phyloP scores from a whole-genome alignment of 2,888 invertebrate genomes.

The Drosophila prolongata region DNA sequence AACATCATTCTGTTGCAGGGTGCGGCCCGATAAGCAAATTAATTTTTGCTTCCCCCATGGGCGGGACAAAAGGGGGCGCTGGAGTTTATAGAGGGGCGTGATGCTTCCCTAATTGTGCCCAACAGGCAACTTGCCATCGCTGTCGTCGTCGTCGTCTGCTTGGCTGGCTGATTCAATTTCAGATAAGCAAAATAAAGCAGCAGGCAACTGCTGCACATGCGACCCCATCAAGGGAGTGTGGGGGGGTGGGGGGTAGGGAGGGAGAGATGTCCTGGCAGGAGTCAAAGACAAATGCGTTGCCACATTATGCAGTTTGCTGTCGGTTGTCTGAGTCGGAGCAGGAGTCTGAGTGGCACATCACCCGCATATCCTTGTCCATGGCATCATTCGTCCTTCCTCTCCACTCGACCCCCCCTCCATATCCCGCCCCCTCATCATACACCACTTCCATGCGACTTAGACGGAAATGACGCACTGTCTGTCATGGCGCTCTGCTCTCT shows the following conservation, averaged over 20 bases:
- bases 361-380: constrained; percentile 44
- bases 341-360: constrained; percentile 56
- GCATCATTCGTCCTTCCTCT: constrained; percentile 21
- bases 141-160: constrained; percentile 55
- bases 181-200: constrained; percentile 80
- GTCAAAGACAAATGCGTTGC: constrained; percentile 75
- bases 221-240: constrained; percentile 21
- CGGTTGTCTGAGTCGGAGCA: constrained; percentile 32
- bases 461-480: constrained; percentile 72
- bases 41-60: constrained; percentile 62
- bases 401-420: background rate
- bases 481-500: constrained; percentile 34
- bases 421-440: constrained; percentile 1
- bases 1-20: constrained; percentile 72
- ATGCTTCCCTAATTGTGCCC: constrained; percentile 74
- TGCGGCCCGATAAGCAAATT: constrained; percentile 80
- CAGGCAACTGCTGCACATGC: constrained; percentile 66
- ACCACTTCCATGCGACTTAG: constrained; percentile 19
- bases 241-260: background rate
- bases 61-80: background rate
- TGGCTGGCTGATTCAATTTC: constrained; percentile 79
- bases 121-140: constrained; percentile 55
- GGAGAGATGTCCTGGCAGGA: constrained; percentile 18
- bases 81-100: constrained; percentile 21
- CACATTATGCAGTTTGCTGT: constrained; percentile 72